These are phyloP conservation scores for Scytalopus superciliaris DNA, from an alignment of 2,113 vertebrate species.

Conservation along the genomic window DNA sequence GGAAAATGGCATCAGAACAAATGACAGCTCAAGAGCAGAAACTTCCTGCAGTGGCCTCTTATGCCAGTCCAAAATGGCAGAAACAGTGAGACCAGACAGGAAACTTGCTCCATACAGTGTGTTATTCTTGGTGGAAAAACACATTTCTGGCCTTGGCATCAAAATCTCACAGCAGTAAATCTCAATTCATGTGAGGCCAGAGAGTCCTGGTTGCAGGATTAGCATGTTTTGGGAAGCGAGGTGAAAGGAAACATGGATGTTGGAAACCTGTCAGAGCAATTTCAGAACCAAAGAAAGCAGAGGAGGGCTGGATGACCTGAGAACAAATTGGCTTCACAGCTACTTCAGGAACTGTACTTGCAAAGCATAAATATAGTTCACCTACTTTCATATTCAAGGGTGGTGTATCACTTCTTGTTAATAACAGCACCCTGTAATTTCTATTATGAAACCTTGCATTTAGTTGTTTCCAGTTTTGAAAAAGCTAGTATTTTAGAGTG, in stretches of 20 bases:
- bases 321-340: not conserved
- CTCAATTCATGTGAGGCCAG: not conserved
- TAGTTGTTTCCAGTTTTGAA: not conserved
- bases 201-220: not conserved
- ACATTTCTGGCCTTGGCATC: not conserved
- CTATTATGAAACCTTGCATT: not conserved
- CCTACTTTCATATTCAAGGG: not conserved
- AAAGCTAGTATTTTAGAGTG: not conserved
- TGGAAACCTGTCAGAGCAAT: not conserved
- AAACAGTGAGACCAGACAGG: not conserved
- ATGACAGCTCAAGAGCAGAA: not conserved
- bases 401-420: not conserved
- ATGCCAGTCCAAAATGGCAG: not conserved
- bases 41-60: not conserved
- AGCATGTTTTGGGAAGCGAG: not conserved
- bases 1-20: constrained; percentile 6
- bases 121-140: constrained; percentile 24
- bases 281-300: not conserved
- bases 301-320: not conserved
- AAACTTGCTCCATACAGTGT: not conserved
- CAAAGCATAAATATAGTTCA: not conserved
- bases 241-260: not conserved
- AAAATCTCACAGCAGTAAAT: constrained; percentile 7
- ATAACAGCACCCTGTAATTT: not conserved
- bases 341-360: not conserved